Base-by-base conservation (phyloP, 2,888 invertebrate species). In the Microdon myrmicae region DNA sequence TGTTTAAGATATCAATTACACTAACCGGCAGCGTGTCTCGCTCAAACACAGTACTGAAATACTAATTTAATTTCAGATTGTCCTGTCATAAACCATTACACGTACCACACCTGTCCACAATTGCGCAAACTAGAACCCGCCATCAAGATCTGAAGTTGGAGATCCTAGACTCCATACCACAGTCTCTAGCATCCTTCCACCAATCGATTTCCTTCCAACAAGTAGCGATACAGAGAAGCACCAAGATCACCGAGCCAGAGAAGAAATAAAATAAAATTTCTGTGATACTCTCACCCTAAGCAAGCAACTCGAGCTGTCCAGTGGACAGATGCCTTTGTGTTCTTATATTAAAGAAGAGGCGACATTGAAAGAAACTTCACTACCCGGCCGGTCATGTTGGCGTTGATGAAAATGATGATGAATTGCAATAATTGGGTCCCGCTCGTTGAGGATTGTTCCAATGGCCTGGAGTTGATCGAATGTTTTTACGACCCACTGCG, bases 61-160 rank as follows among this genome's bases (percentile, higher is more conserved):
- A n/a, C n/a, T n/a, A n/a, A n/a, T n/a, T n/a, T n/a, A n/a, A n/a
- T n/a, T n/a, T n/a, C n/a, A n/a, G n/a, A n/a, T n/a, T n/a, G n/a
- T n/a, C n/a, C n/a, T n/a, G n/a, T n/a, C n/a, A n/a, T n/a, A n/a
- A n/a, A n/a, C n/a, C n/a, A n/a, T n/a, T n/a, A n/a, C n/a, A n/a
- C n/a, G 17, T 22, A 37, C 22, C 29, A 31, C 53, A 44, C 53
- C 53, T 53, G 44, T 23, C 29, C 20, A 9, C 12, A 25, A n/a
- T n/a, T n/a, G n/a, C 26, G 28, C 13, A 3, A 9, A 22, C 32
- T 35, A 45, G 34, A 45, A 28, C 7, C 14, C 9, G 16, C 17
- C 53, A 43, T 35, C 12, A 53, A 45, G 37, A 45, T 45, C 44
- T 44, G 54, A 54, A 54, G 54, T 45, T 31, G 20, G n/a, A n/a